These are phyloP conservation scores for Tiliqua scincoides DNA, from an alignment of 2,113 vertebrate species.

Conservation along the genomic window DNA sequence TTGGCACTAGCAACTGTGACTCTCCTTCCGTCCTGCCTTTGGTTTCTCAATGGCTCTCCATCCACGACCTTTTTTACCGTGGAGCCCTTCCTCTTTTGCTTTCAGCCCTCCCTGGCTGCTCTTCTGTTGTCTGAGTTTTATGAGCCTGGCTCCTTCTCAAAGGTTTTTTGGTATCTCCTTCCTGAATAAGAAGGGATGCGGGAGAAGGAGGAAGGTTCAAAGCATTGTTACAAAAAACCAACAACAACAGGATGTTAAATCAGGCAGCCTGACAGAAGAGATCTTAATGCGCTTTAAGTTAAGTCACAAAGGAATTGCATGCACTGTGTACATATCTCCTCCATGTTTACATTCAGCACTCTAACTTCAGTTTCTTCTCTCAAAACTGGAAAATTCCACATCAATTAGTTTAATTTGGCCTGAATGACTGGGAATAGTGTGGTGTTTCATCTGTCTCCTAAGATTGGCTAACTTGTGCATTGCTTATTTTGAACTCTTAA, in stretches of 20 bases:
- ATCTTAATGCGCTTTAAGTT: neutral
- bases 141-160: neutral
- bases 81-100: neutral
- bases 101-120: neutral
- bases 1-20: neutral
- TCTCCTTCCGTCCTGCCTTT: neutral
- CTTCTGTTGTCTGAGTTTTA: neutral
- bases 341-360: neutral
- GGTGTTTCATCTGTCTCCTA: neutral
- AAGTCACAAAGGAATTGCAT: neutral
- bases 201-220: neutral
- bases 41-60: neutral
- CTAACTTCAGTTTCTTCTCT: neutral
- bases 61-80: neutral
- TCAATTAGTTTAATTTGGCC: neutral
- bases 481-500: neutral
- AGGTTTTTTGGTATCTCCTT: conserved; percentile 9
- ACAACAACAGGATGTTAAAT: conserved; percentile 22
- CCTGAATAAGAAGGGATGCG: neutral
- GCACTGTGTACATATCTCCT: too few species aligned
- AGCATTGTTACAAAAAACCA: neutral
- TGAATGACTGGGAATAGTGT: neutral
- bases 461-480: neutral
- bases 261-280: conserved; percentile 22
- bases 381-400: neutral